These are phyloP conservation scores for Morpho helenor DNA, from an alignment of 2,888 invertebrate genomes.

Conservation along the genomic window DNA sequence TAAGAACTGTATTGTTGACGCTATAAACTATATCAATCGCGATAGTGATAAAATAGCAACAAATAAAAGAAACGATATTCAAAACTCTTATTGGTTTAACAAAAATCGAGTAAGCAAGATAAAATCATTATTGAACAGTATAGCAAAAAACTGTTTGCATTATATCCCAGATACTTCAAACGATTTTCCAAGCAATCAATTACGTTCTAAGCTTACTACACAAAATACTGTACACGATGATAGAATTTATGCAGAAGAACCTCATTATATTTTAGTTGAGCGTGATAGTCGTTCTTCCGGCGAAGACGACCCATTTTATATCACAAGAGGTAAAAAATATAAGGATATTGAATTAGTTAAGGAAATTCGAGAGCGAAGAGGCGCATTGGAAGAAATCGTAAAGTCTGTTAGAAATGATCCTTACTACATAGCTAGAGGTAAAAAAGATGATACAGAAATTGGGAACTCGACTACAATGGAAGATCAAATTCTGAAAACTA, in stretches of 20 bases:
- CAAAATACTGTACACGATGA: conserved; percentile 55
- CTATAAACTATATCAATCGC: conserved; percentile 46
- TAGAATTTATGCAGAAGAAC: conserved; percentile 74
- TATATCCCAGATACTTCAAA: conserved; percentile 8
- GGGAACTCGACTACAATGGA: conserved; percentile 33
- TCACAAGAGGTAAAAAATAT: conserved; percentile 63
- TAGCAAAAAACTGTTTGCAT: conserved; percentile 28
- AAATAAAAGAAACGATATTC: conserved; percentile 33
- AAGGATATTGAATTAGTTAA: conserved; percentile 39
- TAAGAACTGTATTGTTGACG: conserved; percentile 44
- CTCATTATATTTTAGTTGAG: conserved; percentile 72
- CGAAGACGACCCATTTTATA: conserved; percentile 64
- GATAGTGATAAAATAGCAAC: conserved; percentile 48
- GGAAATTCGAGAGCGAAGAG: conserved; percentile 55
- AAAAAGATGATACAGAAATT: conserved; percentile 48
- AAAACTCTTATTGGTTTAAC: conserved; percentile 45
- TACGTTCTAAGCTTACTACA: conserved; percentile 35
- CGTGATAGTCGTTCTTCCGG: conserved; percentile 62
- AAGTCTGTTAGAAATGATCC: conserved; percentile 72
- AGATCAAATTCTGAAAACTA: conserved; percentile 47
- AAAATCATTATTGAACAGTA: conserved; percentile 41
- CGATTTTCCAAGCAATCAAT: conserved; percentile 12
- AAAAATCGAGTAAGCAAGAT: conserved; percentile 49
- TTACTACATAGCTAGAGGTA: conserved; percentile 76
- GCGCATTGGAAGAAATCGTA: conserved; percentile 63